Evolutionary conservation across 2,797 vertebrate genomes (phyloP), one percentile per base, ranked within the genome.

Genomic region (Tenualosa thibaudeaui): DNA sequence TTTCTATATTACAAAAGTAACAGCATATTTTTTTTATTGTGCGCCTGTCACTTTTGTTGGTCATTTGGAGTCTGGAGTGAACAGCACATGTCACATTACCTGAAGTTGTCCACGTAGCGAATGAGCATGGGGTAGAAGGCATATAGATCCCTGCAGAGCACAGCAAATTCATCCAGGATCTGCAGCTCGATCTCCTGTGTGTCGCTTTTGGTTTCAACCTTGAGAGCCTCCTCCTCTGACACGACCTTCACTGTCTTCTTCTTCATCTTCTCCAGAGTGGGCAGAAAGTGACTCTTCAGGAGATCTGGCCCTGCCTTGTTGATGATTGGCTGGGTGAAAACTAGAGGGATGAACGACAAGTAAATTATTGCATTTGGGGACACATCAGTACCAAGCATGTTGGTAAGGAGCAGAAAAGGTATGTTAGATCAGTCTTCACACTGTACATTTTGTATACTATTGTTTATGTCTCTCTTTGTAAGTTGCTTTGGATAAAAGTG

Each of bases 111-210:
- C 90, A 99, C 98, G 0, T 99, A 99, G 85, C 97, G 96, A 89
- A 99, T 99, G 81, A 99, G 93, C 97, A 99, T 98, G 85, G 98
- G 98, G 92, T 99, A 99, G 94, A 99, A 99, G 50, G 98, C 96
- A 0, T 99, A 99, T 65, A 99, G 97, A 84, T 99, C 98, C 88
- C 98, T 95, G 93, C 98, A 99, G 89, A 99, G 97, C 83, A 99
- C 94, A 0, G 97, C 96, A 87, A 99, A 99, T 91, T 99, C 98
- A 75, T 99, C 98, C 50, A 99, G 94, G 93, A 99, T 97, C 81
- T 98, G 95, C 81, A 99, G 95, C 92, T 99, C 98, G 0, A 98
- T 97, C 92, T 99, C 98, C 91, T 99, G 98, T 3, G 95, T 98
- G 92, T 99, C 98, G 4, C 93, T 90, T 92, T 97, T 98, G 91